A percentile compares a stretch with the other conserved stretches of the same genome.
Evolutionary conservation across 2,888 invertebrate genomes (phyloP).

Genomic region (Anodontia alba): DNA sequence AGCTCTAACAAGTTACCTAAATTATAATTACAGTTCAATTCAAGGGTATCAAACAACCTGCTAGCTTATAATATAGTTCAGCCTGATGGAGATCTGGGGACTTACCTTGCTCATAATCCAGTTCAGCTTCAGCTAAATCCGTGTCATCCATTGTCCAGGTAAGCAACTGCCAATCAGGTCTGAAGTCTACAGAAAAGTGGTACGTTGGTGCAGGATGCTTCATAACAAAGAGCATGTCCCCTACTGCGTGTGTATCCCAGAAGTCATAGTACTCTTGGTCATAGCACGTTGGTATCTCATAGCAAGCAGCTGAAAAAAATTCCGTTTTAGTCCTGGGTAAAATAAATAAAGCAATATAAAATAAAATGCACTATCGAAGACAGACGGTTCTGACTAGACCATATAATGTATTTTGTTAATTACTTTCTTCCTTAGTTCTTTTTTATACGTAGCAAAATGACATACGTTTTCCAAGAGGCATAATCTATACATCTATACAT

Average conservation of each 20-base stretch:
- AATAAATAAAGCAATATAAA: background rate
- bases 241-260: background rate
- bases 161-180: background rate
- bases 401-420: too few species aligned
- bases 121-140: background rate
- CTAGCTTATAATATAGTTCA: too few species aligned
- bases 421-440: too few species aligned
- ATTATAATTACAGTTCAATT: too few species aligned
- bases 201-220: background rate
- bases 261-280: background rate
- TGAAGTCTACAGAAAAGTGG: background rate
- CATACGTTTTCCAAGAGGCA: too few species aligned
- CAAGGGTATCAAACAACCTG: too few species aligned
- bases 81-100: too few species aligned
- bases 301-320: slow-evolving; percentile 8
- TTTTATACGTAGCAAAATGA: too few species aligned
- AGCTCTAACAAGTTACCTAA: too few species aligned
- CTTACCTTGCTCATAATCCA: background rate
- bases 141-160: background rate
- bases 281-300: slow-evolving; percentile 5
- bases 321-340: background rate
- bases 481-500: too few species aligned
- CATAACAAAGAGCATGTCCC: background rate
- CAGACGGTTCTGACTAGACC: too few species aligned
- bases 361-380: too few species aligned